Conservation (phyloP, 2,888 invertebrate species). For the Synanthedon tipuliformis region DNA sequence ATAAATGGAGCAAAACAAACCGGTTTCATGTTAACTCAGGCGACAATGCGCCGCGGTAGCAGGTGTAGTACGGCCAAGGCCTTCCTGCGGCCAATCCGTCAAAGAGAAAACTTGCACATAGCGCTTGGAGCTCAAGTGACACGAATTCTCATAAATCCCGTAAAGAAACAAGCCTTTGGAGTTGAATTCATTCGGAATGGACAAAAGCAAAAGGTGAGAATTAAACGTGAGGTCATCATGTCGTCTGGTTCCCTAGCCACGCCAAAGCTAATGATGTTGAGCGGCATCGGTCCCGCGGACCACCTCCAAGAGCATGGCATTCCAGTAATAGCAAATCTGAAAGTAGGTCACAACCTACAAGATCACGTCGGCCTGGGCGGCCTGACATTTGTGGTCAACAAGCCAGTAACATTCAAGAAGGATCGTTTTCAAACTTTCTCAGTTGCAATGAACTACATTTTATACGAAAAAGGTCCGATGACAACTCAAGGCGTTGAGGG, state of each 20-base stretch:
- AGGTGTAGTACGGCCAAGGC: constrained; percentile 91
- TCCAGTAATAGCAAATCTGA: constrained; percentile 78
- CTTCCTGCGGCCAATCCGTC: constrained; percentile 84
- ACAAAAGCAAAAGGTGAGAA: constrained; percentile 74
- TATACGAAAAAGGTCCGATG: constrained; percentile 85
- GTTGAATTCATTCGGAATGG: constrained; percentile 80
- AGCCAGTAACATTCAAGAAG: constrained; percentile 82
- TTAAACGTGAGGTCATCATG: constrained; percentile 83
- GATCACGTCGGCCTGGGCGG: constrained; percentile 91
- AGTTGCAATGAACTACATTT: constrained; percentile 83
- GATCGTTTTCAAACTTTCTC: constrained; percentile 81
- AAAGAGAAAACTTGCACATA: constrained; percentile 82
- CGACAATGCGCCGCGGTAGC: constrained; percentile 84
- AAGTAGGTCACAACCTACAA: constrained; percentile 87
- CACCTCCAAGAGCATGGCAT: constrained; percentile 79
- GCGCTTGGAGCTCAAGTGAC: constrained; percentile 81
- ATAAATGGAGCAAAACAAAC: constrained; percentile 86
- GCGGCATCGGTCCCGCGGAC: constrained; percentile 86
- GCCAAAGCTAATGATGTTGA: constrained; percentile 91
- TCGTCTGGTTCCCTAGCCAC: constrained; percentile 90
- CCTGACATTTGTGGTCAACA: constrained; percentile 83
- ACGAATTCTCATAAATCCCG: constrained; percentile 75
- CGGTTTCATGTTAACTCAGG: constrained; percentile 89
- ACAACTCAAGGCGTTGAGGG: constrained; percentile 89
- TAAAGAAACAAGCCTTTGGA: constrained; percentile 79